Base-by-base conservation (phyloP, 2,113 vertebrate genomes). In the Sebastes fasciatus region DNA sequence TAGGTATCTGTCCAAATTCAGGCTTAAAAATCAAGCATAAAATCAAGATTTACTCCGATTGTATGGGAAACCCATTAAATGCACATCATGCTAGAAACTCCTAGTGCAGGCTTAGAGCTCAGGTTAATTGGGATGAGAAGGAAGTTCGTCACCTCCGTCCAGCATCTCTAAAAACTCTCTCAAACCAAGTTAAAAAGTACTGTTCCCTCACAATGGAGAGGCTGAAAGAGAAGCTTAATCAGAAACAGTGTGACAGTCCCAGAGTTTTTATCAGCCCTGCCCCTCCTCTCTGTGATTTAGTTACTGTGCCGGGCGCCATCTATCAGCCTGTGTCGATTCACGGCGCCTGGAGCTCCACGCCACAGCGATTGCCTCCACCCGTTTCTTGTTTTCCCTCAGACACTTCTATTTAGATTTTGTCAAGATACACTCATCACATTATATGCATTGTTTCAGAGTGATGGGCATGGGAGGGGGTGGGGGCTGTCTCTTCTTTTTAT, bases 371-470 rank as follows among this genome's bases (percentile, higher is more conserved):
- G 80, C 86, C 76, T 86, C 86, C 79, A 68, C 86, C 88, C 69
- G 57, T 82, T 66, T 73, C 88, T 91, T 83, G 87, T 89, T 93
- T 85, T 90, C 84, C 21, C 79, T 61, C 68, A 90, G 93, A 94
- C 92, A 94, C 80, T 94, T 95, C 92, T 86, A 96, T 95, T 95
- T 95, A 95, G 95, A 95, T 96, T 88, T 95, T 94, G 93, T 95
- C 94, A 94, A 95, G 94, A 95, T 95, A 94, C 83, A 85, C 92
- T 91, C 84, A 80, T 90, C 91, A 88, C 91, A 84, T 89, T 86
- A 77, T 74, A 85, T 89, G 90, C 83, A 91, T 92, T 92, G 91
- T 93, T 93, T 93, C 79, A 74, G 80, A 80, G 80, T 91, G 88
- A 90, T 81, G 79, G 67, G 49, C 84, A 77, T 40, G 78, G 55